Base-by-base conservation (phyloP, 2,797 vertebrate genomes). In the Poecilia velifera region DNA sequence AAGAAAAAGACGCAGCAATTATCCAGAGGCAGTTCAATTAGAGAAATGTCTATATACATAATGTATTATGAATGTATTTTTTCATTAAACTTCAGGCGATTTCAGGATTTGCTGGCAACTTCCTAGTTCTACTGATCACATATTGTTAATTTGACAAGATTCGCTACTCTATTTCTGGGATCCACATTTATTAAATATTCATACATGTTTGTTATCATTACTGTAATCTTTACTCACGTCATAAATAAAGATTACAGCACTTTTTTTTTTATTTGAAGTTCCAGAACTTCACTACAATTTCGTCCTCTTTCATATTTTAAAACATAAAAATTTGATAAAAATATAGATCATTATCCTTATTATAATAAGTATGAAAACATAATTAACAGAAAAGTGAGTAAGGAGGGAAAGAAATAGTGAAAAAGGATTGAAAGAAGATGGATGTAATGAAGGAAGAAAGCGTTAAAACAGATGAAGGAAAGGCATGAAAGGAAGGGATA, bases 11-110 rank as follows among this genome's bases (percentile, higher is more conserved):
- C 83, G 36, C 71, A 13, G 4, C 49, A 49, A 76, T 78, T 18
- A 80, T 43, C 64, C 31, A 74, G 46, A 86, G 71, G 66, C 41
- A 43, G 66, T 46, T 66, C 74, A 77, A 59, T 57, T 81, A 78
- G 18, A 45, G 5, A 73, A 0, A 76, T 28, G 22, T 66, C 41
- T 46, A 45, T 68, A 6, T 68, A 47, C 3, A 75, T 77, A 46
- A 71, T 73, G 59, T 31, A 76, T 49, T 34, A 39, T 49, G 49
- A 49, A 49, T 78, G 4, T n/a, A 31, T 18, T 72, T 73, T 59
- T 73, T 46, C 75, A 12, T n/a, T 71, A 74, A 82, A 66, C 31
- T 14, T 22, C 3, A 34, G n/a, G n/a, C 20, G 14, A 34, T 43
- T n/a, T 70, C 34, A 70, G 4, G 25, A 36, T 70, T 43, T 43